Conservation (phyloP, 1,140 invertebrate genomes). For the Coptotermes formosanus region DNA sequence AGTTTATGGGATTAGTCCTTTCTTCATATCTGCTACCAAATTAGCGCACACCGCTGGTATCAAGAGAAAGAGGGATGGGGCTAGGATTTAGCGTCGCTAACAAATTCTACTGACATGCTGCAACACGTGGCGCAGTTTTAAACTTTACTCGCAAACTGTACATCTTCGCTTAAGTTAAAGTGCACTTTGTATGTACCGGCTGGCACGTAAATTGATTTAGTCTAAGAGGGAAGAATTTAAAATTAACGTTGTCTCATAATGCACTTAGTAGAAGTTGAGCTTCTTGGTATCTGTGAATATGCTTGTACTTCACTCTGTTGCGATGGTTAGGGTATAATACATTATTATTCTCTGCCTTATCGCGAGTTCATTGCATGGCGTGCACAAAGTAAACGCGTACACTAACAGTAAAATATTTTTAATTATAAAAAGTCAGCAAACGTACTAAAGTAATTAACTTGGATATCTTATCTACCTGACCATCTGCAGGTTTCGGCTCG, state of each 20-base stretch:
- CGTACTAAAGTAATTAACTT: no score
- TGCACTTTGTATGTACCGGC: background rate
- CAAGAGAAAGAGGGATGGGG: background rate
- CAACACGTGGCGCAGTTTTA: background rate
- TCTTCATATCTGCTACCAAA: background rate
- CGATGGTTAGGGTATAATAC: no score
- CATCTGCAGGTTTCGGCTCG: no score
- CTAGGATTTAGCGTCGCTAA: background rate
- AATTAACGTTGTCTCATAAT: background rate
- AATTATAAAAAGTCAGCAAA: no score
- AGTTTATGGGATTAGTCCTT: slow-evolving; percentile 1
- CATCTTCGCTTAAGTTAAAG: background rate
- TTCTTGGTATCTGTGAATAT: no score
- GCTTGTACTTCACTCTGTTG: no score
- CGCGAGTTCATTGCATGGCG: no score
- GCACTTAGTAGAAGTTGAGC: background rate
- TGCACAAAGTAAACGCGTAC: no score
- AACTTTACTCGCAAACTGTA: slow-evolving; percentile 3
- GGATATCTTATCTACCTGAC: no score
- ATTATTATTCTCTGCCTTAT: no score
- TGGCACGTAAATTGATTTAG: background rate
- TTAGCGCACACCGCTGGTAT: background rate
- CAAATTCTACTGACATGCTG: background rate
- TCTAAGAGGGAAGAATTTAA: background rate
- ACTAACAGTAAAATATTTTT: no score